These are phyloP conservation scores for Pomacea maculata DNA, from an alignment of 1,140 invertebrate genomes.

Conservation along the genomic window DNA sequence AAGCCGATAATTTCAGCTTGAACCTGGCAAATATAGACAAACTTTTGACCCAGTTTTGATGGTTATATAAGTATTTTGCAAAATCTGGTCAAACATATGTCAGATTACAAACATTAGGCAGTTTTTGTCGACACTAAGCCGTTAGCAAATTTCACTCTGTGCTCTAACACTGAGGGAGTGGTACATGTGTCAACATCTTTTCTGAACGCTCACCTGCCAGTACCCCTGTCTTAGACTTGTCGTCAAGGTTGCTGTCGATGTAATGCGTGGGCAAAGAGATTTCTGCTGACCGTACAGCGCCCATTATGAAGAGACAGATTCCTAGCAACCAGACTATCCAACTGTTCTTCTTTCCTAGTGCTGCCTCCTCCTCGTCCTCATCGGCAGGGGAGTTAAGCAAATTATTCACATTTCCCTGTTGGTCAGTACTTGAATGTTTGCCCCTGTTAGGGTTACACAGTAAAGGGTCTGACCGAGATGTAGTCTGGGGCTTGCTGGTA, in stretches of 20 bases:
- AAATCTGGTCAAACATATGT: background rate
- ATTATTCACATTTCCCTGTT: background rate
- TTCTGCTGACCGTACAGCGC: background rate
- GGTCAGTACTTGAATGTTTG: too few species aligned
- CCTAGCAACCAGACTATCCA: constrained; percentile 1
- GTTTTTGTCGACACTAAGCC: background rate
- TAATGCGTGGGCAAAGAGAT: background rate
- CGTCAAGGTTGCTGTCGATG: background rate
- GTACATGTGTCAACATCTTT: background rate
- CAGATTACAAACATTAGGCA: background rate
- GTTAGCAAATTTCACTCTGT: background rate
- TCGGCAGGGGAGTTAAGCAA: background rate
- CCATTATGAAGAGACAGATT: background rate
- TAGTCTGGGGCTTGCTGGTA: too few species aligned
- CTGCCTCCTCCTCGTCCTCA: background rate
- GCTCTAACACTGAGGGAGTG: background rate
- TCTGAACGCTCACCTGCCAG: background rate
- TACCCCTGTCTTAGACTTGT: background rate
- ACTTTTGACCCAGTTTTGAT: background rate
- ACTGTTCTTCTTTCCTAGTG: background rate
- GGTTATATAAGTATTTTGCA: background rate
- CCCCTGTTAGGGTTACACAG: too few species aligned
- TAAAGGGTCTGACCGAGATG: too few species aligned
- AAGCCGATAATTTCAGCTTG: background rate
- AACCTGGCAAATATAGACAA: background rate